phyloP scores from a whole-genome alignment of 1,140 invertebrate genomes.

The Hyles vespertilio region DNA sequence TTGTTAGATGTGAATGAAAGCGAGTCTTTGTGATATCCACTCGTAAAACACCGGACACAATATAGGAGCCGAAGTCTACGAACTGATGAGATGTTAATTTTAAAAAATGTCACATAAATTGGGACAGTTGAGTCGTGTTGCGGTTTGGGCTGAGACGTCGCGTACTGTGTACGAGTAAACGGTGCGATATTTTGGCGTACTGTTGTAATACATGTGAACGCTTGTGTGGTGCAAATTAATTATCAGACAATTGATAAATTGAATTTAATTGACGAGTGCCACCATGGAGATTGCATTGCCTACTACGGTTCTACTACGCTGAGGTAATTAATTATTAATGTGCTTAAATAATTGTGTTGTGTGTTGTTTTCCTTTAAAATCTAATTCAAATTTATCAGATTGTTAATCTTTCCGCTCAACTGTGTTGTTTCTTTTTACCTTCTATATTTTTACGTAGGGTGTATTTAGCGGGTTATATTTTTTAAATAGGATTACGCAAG shows the following conservation, averaged over 20 bases:
- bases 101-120: constrained; percentile 40
- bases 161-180: constrained; percentile 24
- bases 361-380: too few relatives aligned
- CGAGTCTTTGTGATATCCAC: constrained; percentile 39
- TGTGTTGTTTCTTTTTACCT: too few relatives aligned
- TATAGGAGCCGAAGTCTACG: constrained; percentile 45
- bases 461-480: too few relatives aligned
- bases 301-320: background rate
- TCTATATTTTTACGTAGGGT: too few relatives aligned
- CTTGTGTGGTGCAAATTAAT: constrained; percentile 41
- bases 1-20: constrained; percentile 47
- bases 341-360: background rate
- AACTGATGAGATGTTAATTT: constrained; percentile 47
- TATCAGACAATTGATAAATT: constrained; percentile 30
- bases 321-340: constrained; percentile 4
- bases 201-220: constrained; percentile 32
- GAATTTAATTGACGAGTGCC: constrained; percentile 17
- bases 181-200: constrained; percentile 20
- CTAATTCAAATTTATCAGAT: too few relatives aligned
- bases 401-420: too few relatives aligned
- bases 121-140: constrained; percentile 33
- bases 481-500: too few relatives aligned
- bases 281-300: constrained; percentile 33
- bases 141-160: constrained; percentile 26
- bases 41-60: constrained; percentile 40